These are phyloP conservation scores for Passer montanus DNA, from an alignment of 2,113 vertebrate genomes.

Conservation along the genomic window DNA sequence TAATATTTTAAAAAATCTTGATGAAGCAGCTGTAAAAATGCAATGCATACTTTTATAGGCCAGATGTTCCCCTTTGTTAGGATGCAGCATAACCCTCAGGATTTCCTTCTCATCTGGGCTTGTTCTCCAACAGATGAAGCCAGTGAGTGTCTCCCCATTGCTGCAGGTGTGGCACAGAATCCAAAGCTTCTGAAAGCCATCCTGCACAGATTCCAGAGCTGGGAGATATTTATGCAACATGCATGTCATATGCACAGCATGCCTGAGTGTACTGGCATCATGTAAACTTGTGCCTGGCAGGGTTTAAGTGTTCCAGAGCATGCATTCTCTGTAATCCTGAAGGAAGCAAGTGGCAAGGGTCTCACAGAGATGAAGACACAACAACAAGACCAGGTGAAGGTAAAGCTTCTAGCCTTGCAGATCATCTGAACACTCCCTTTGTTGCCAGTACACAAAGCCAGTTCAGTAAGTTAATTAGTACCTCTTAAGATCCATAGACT, in stretches of 20 bases:
- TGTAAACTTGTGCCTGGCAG: fast-evolving
- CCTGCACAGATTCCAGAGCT: not conserved
- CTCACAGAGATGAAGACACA: not conserved
- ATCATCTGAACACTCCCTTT: not conserved
- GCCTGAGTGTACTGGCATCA: fast-evolving
- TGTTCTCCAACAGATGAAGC: not conserved
- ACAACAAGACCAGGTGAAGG: not conserved
- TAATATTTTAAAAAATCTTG: not conserved
- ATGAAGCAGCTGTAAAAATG: not conserved
- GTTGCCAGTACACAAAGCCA: not conserved
- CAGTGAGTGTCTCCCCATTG: not conserved
- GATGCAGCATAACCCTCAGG: not conserved
- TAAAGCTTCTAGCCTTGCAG: not conserved
- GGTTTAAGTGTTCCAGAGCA: fast-evolving
- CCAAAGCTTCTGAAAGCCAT: not conserved
- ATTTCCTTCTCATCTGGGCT: not conserved
- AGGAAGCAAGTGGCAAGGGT: not conserved
- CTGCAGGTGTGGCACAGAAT: not conserved
- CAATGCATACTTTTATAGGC: not conserved
- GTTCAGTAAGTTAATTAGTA: not conserved
- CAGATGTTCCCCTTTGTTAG: not conserved
- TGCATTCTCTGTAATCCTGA: fast-evolving
- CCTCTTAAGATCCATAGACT: not conserved
- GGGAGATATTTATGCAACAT: not conserved
- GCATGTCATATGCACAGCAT: fast-evolving